A percentile compares a stretch with the other conserved stretches of the same genome.
Evolutionary conservation across 23 tunicate genomes (phyloP).

Genomic region (Diplosoma virens): DNA sequence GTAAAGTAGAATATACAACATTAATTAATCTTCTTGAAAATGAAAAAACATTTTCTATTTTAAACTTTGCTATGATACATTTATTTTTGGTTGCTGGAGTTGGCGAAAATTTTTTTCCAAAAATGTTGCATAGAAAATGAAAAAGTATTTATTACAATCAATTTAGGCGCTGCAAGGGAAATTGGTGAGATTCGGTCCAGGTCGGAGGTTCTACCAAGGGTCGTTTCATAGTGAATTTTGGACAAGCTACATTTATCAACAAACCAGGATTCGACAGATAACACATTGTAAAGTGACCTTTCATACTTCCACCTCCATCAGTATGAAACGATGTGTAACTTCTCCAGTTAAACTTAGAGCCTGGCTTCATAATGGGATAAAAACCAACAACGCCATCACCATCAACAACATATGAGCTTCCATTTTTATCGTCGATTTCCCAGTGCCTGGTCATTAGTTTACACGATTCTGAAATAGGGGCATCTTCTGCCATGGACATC

Average conservation of each 20-base stretch:
- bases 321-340: conserved; percentile 28
- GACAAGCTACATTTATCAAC: conserved; percentile 14
- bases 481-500: conserved; percentile 29
- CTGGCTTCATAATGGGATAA: conserved; percentile 37
- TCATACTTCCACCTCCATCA: conserved; percentile 26
- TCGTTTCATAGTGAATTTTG: conserved; percentile 29
- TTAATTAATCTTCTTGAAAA: no score
- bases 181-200: conserved; percentile 12
- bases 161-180: no score
- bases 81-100: no score
- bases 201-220: neutral
- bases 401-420: conserved; percentile 10
- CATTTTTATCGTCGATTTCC: conserved; percentile 11
- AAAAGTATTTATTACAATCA: no score
- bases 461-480: conserved; percentile 19
- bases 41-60: no score
- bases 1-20: no score
- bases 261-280: conserved; percentile 11
- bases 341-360: conserved; percentile 34
- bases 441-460: conserved; percentile 32
- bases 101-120: no score
- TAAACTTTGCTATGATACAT: no score
- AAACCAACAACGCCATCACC: conserved; percentile 46
- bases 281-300: conserved; percentile 34
- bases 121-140: no score